A percentile compares a stretch with the other conserved stretches of the same genome.
Conservation (phyloP, 2,113 vertebrate genomes). For the Lethenteron camtschaticum region DNA sequence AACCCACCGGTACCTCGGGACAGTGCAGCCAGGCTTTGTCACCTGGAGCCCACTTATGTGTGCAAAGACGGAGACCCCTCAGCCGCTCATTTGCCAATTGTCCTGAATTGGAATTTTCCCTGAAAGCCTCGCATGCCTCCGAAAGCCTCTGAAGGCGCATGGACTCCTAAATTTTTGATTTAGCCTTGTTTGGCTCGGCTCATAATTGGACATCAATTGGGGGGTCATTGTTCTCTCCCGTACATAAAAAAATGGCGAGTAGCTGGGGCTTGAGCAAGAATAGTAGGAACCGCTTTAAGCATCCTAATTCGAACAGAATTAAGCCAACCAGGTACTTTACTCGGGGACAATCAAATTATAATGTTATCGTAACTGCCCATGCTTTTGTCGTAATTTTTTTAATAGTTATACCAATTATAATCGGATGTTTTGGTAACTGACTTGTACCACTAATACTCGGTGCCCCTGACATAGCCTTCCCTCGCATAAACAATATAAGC, state of each 20-base stretch:
- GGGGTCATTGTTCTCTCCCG: too few species aligned
- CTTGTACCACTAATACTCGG: background rate
- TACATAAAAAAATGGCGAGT: constrained; percentile 9
- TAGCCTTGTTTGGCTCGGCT: too few species aligned
- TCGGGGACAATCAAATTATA: constrained; percentile 14
- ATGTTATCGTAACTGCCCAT: constrained; percentile 8
- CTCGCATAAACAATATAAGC: background rate
- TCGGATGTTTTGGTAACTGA: background rate
- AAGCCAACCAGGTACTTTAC: constrained; percentile 6
- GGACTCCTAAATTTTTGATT: too few species aligned
- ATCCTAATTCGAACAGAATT: constrained; percentile 14
- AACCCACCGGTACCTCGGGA: too few species aligned
- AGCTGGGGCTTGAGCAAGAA: constrained; percentile 18
- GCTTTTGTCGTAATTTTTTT: background rate
- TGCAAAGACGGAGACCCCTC: too few species aligned
- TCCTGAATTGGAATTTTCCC: too few species aligned
- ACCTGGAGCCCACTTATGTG: too few species aligned
- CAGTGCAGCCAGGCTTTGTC: too few species aligned
- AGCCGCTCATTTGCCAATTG: too few species aligned
- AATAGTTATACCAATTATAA: background rate
- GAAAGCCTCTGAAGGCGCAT: too few species aligned
- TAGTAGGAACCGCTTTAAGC: constrained; percentile 13
- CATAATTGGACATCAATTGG: too few species aligned
- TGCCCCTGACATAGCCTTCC: background rate
- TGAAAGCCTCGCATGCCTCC: too few species aligned